Conservation (phyloP, 2,797 vertebrate genomes). For the Limnodromus scolopaceus region DNA sequence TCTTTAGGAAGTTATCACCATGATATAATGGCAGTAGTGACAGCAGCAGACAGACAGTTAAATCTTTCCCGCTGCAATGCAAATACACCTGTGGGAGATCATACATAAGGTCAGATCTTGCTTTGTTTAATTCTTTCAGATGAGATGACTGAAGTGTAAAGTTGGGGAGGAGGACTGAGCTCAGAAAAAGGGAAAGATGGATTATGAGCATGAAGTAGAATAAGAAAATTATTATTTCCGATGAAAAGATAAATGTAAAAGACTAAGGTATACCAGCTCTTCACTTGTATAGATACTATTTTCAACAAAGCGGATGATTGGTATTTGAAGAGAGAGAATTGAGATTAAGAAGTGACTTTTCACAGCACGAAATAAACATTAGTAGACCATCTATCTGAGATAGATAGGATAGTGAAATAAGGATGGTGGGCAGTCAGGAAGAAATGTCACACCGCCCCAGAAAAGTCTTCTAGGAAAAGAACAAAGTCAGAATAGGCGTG, state of each 20-base stretch:
- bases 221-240: background rate
- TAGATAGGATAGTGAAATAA: background rate
- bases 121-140: conserved; percentile 1
- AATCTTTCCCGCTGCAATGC: background rate
- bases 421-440: background rate
- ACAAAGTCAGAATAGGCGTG: background rate
- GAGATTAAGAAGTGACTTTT: conserved; percentile 19
- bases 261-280: background rate
- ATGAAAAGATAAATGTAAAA: background rate
- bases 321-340: background rate
- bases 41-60: background rate
- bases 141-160: background rate
- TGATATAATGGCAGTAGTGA: background rate
- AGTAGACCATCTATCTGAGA: background rate
- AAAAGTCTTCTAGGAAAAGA: background rate
- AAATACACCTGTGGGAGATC: conserved; percentile 28
- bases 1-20: background rate
- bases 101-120: background rate
- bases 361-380: background rate
- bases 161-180: background rate
- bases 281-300: background rate
- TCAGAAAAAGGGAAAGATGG: background rate
- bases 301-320: background rate
- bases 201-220: background rate
- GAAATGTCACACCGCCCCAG: background rate